These are phyloP conservation scores for Heliconius hortense DNA, from an alignment of 2,888 invertebrate genomes.

Conservation along the genomic window DNA sequence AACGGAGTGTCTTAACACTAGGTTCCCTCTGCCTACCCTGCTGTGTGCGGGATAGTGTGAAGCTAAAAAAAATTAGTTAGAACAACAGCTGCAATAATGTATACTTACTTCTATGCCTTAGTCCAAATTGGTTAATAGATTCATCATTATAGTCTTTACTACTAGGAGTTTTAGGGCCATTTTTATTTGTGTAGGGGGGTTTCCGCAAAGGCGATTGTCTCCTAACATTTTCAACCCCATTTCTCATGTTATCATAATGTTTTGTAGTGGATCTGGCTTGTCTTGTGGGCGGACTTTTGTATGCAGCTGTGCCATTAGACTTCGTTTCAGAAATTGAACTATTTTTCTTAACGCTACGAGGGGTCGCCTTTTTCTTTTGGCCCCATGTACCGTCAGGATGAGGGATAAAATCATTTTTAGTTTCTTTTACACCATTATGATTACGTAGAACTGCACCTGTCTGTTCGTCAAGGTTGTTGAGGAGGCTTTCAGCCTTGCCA, in stretches of 20 bases:
- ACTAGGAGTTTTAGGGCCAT: constrained; percentile 59
- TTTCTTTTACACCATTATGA: constrained; percentile 55
- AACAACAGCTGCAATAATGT: neutral
- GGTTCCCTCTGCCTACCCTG: too few species aligned
- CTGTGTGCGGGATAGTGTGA: too few species aligned
- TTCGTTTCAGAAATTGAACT: constrained; percentile 52
- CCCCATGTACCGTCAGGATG: constrained; percentile 49
- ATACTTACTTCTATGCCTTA: constrained; percentile 63
- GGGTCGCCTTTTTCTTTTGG: constrained; percentile 51
- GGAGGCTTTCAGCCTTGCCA: constrained; percentile 87
- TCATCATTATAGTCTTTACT: constrained; percentile 51
- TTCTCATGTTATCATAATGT: constrained; percentile 47
- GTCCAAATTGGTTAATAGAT: constrained; percentile 49
- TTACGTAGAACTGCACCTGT: constrained; percentile 85
- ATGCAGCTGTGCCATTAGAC: constrained; percentile 48
- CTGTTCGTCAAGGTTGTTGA: constrained; percentile 88
- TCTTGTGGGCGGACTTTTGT: constrained; percentile 50
- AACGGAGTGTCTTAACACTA: too few species aligned
- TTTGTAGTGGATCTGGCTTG: constrained; percentile 46
- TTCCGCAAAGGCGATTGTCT: constrained; percentile 50
- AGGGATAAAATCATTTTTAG: constrained; percentile 52
- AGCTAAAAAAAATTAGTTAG: too few species aligned
- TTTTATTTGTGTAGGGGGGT: constrained; percentile 53
- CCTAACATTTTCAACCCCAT: constrained; percentile 35
- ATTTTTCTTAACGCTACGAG: constrained; percentile 52